phyloP scores from a whole-genome alignment of 2,797 vertebrate genomes.

The Fundulus diaphanus region DNA sequence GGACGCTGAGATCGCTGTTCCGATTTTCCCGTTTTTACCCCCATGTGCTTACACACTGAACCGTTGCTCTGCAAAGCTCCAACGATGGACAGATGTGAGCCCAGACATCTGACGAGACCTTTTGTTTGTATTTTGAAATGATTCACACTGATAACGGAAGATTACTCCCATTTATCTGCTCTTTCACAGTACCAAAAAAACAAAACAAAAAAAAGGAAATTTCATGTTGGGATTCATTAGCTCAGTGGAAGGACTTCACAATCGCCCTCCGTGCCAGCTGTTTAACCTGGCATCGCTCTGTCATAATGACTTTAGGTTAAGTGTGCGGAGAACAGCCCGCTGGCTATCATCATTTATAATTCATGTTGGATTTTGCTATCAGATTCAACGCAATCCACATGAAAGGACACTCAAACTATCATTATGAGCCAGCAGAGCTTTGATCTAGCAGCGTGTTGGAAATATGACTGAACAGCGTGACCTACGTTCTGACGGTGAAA shows the following conservation, averaged over 20 bases:
- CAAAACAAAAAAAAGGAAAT: background rate
- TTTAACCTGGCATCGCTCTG: conserved; percentile 26
- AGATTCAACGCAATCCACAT: conserved; percentile 30
- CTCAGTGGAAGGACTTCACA: background rate
- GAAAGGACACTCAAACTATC: conserved; percentile 9
- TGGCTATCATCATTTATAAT: conserved; percentile 73
- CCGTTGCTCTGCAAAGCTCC: background rate
- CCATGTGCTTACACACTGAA: background rate
- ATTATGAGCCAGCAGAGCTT: conserved; percentile 3
- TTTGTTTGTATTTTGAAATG: background rate
- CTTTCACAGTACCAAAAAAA: background rate
- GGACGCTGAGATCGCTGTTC: too few relatives aligned
- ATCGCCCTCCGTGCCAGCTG: conserved; percentile 12
- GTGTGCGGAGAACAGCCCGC: conserved; percentile 43
- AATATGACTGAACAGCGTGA: background rate
- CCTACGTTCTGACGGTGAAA: background rate
- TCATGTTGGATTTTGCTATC: conserved; percentile 59
- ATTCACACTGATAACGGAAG: background rate
- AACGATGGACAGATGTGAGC: background rate
- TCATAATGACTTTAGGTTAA: conserved; percentile 43
- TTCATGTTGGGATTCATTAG: background rate
- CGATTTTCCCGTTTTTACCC: background rate
- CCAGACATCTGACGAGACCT: background rate
- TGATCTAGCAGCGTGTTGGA: background rate
- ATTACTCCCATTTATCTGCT: background rate